Evolutionary conservation across 1,140 invertebrate genomes (phyloP), one percentile per base, ranked within the genome.

Genomic region (Kradibia gibbosae): DNA sequence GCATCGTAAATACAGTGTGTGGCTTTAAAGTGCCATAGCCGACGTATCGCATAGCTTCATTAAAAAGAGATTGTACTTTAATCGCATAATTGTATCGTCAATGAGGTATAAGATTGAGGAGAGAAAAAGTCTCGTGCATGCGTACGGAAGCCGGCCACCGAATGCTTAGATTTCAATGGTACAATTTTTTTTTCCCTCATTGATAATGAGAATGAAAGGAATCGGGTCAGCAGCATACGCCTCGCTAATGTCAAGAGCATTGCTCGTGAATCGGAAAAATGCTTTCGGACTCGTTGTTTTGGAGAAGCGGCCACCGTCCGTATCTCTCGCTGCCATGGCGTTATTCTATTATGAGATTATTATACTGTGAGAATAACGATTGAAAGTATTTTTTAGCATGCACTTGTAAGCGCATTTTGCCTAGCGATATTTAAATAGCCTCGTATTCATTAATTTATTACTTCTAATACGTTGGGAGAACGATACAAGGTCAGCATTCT

Each of bases 21-120:
- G 4, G 13, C 4, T 25, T 57, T 13, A 28, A 25, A 5, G 25
- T 25, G 25, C 13, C 28, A 28, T 28, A 22, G n/a, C 2, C n/a
- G 20, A 15, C 55, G 55, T 57, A 57, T 28, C 55, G n/a, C 5
- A 13, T 62, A 31, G 7, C 3, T 31, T 65, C 31, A 65, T 20
- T 39, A 36, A 34, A 39, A 36, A 39, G 34, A 39, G 62, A 67
- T 39, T 39, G 62, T 20, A n/a, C 34, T 67, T 39, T 67, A 67
- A 67, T 67, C 34, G 20, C 34, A 10, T 34, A 67, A 67, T 39
- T n/a, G n/a, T n/a, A 39, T 67, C 62, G 20, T 36, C 62, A 39
- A 67, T 67, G 62, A 67, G 36, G 62, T n/a, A 67, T 67, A 10
- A 67, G 39, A 67, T 67, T 67, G 34, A n/a, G n/a, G 20, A n/a